Percentiles rank a stretch among this genome's conserved stretches.
These are phyloP conservation scores for Aphis craccivora DNA, from an alignment of 1,140 invertebrate species.

Conservation along the genomic window DNA sequence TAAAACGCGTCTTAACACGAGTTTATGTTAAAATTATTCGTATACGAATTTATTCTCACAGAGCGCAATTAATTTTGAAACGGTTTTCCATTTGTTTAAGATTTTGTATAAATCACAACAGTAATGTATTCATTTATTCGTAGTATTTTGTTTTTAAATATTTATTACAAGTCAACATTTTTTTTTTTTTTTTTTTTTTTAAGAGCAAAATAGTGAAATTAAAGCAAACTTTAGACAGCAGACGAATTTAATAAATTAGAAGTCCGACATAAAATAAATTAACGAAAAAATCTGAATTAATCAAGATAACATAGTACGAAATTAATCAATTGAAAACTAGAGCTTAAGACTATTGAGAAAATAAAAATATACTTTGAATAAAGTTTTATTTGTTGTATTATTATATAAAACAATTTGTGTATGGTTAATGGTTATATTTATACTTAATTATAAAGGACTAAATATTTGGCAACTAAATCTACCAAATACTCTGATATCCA, in stretches of 20 bases:
- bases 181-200: background rate
- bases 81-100: slow-evolving; percentile 6
- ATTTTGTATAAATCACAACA: slow-evolving; percentile 3
- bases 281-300: background rate
- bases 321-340: background rate
- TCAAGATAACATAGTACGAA: background rate
- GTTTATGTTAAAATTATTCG: background rate
- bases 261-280: slow-evolving; percentile 5
- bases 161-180: background rate
- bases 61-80: background rate
- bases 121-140: slow-evolving; percentile 17
- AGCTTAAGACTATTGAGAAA: background rate
- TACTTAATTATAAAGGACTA: too few species aligned
- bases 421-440: background rate
- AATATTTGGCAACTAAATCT: too few species aligned
- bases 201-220: background rate
- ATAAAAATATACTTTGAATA: background rate
- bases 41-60: background rate
- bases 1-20: background rate
- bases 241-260: slow-evolving; percentile 5
- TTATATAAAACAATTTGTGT: background rate
- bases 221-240: background rate
- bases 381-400: background rate
- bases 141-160: background rate
- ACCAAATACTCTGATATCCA: too few species aligned